Evolutionary conservation across 1,140 invertebrate species (phyloP), one percentile per base, ranked within the genome.

Genomic region (Zaprionus tsacasi): DNA sequence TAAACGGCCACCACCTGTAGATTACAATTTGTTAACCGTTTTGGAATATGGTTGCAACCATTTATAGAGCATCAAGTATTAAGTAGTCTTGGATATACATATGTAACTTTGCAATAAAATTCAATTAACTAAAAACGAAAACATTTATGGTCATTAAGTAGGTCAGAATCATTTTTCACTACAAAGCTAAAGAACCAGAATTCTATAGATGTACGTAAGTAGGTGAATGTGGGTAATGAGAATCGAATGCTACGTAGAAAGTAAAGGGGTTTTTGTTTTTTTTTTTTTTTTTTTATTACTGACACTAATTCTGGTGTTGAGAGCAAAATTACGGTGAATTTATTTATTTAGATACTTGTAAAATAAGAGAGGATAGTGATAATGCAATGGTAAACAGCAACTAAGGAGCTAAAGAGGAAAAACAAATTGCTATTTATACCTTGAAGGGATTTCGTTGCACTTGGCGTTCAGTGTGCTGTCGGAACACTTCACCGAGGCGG

Each of bases 391-490:
- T 71, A 68, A 65, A 71, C 73, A 76, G 69, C 73, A 71, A 63
- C 73, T 59, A 56, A 60, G 48, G 66, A 82, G 76, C 77, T 82
- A 45, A 68, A 66, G 40, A 76, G 7, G 45, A 50, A 50, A 50
- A 50, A 50, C 45, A 50, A 76, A 36, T 88, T 63, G 56, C 77
- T 79, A 65, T 70, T 70, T 79, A 80, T 93, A 93, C 93, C 93
- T 93, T 92, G 92, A 93, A 59, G 93, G 93, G 77, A 93, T 93
- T 91, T 93, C 93, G 91, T 93, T 93, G 93, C 93, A 93, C 77
- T 93, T 93, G 69, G 92, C 82, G 91, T 89, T 92, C 64, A 86
- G 81, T 55, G 90, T 92, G 80, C 78, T 92, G 74, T 93, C 92
- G 70, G 91, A 87, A 82, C 92, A 93, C 82, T 93, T 93, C 71